Conservation (phyloP, 1,140 invertebrate species). For the Zaprionus davidi region DNA sequence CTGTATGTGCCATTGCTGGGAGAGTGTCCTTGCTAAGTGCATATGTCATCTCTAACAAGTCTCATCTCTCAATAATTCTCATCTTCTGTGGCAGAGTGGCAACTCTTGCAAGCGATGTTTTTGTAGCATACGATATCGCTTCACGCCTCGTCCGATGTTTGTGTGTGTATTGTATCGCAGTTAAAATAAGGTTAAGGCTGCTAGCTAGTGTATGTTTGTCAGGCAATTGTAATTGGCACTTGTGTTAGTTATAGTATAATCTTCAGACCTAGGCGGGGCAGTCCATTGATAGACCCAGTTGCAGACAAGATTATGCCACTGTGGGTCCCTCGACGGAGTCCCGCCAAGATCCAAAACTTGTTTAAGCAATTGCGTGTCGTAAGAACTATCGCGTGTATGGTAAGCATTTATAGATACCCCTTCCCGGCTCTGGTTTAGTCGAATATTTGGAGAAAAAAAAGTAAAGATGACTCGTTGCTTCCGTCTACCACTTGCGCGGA, state of each 20-base stretch:
- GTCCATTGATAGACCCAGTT: conserved; percentile 21
- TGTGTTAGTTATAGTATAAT: conserved; percentile 58
- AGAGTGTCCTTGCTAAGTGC: conserved; percentile 1
- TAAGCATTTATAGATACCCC: conserved; percentile 33
- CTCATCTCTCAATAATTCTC: not conserved
- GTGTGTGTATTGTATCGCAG: not conserved
- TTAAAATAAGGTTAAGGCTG: conserved; percentile 24
- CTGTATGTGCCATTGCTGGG: not conserved
- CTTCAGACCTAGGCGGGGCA: conserved; percentile 25
- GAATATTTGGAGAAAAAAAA: conserved; percentile 30
- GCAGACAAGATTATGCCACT: not conserved
- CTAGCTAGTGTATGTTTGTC: conserved; percentile 33
- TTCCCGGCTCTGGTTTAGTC: conserved; percentile 37
- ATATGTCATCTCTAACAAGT: not conserved
- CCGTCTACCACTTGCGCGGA: conserved; percentile 61
- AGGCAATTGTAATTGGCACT: conserved; percentile 78
- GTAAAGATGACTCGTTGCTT: conserved; percentile 22
- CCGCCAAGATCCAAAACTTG: conserved; percentile 1
- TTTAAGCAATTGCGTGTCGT: conserved; percentile 4
- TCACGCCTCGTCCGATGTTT: not conserved
- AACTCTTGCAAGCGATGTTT: not conserved
- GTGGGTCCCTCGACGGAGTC: not conserved
- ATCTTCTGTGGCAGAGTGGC: not conserved
- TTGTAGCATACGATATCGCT: not conserved
- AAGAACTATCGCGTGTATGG: conserved; percentile 30